Conservation (phyloP, 1,140 invertebrate species). For the Panagrolaimus sp. region DNA sequence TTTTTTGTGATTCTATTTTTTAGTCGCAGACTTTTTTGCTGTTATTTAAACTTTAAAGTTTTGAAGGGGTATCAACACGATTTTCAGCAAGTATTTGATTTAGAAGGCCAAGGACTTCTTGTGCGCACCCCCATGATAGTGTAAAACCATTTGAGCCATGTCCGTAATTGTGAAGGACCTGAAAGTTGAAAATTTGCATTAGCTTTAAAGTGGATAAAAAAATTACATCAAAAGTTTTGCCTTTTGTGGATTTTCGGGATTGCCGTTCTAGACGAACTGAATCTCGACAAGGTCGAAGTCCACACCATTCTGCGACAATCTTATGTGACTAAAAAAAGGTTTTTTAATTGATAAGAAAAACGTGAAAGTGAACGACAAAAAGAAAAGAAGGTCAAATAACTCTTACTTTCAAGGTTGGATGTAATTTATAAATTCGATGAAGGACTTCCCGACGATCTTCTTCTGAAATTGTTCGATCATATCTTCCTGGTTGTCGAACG, state of each 20-base stretch:
- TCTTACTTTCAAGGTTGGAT: constrained; percentile 65
- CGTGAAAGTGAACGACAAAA: no score
- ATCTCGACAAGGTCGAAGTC: constrained; percentile 2
- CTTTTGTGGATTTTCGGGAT: not conserved
- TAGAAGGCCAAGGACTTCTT: constrained; percentile 61
- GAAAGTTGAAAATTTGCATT: not conserved
- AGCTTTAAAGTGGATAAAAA: not conserved
- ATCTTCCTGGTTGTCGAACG: constrained; percentile 68
- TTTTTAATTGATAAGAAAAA: no score
- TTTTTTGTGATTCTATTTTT: no score
- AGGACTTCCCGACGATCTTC: constrained; percentile 66
- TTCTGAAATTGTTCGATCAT: constrained; percentile 61
- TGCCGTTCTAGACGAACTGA: constrained; percentile 4
- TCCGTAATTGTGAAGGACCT: constrained; percentile 73
- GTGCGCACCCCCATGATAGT: constrained; percentile 73
- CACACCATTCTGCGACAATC: constrained; percentile 17
- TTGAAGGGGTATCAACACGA: no score
- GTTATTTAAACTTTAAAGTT: no score
- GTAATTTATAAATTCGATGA: constrained; percentile 64
- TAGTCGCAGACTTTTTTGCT: no score
- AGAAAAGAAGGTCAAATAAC: no score
- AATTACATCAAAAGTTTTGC: not conserved
- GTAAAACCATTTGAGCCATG: constrained; percentile 81
- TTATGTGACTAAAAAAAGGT: not conserved
- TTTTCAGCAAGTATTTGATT: no score